Evolutionary conservation across 2,113 vertebrate species (phyloP), one percentile per base, ranked within the genome.

Genomic region (Maylandia zebra): DNA sequence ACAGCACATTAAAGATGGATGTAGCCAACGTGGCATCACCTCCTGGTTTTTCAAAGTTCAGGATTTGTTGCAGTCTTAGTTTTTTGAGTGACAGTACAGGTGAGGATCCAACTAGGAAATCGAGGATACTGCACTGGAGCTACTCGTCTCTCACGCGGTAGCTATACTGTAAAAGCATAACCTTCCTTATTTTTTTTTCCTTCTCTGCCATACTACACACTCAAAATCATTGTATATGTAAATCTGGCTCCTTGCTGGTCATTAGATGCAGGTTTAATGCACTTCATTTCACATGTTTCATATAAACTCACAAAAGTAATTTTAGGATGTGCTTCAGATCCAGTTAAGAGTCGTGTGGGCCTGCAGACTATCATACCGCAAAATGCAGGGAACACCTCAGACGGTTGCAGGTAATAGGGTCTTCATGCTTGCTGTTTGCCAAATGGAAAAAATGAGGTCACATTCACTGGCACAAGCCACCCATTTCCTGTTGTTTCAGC

Each of bases 11-110:
- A 22, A 69, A 41, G 11, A 69, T 69, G 64, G 36, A 24, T 9
- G 36, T 69, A 69, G 64, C 36, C 19, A 69, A 3, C 0, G 0
- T 38, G 19, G 19, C 17, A 69, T 69, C 64, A 41, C 64, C 64
- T 38, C 10, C 34, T 69, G 4, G 19, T 66, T 0, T 69, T 38
- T 0, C 34, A 69, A 69, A 69, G 0, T 69, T 14, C 11, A 22
- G n/a, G 34, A 69, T 69, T 1, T 22, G 64, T 69, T 41, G 36
- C 34, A 9, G 34, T 69, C 36, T 69, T 69, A 14, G 19, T 22
- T 69, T 69, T 69, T 69, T 69, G 36, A 22, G n/a, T 22, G 64
- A 69, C 34, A 66, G 10, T 64, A 38, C 9, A 64, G 14, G 59
- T 66, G 61, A 66, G 61, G 34, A 17, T 66, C 19, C 34, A 38